Base-by-base conservation (phyloP, 2,797 vertebrate genomes). In the Amblyopsis hoosieri region DNA sequence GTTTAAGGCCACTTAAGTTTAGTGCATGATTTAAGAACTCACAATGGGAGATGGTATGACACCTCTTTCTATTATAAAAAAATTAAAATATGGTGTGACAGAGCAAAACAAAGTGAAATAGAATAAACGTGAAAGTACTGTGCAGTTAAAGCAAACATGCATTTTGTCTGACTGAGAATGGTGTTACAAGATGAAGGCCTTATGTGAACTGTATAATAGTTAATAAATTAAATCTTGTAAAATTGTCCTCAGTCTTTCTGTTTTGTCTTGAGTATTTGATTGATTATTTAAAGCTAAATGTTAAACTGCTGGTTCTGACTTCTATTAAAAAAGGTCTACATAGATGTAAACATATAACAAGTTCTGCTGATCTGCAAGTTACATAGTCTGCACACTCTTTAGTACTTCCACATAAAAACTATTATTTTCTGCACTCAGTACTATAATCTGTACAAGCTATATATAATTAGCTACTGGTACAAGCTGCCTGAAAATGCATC, bases 221-320 rank as follows among this genome's bases (percentile, higher is more conserved):
- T 94, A 95, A 96, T 96, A 96, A 96, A 96, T 94, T 93, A 92
- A 93, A 90, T 94, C 94, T 95, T 95, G 93, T 94, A 93, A 93
- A 93, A 91, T 85, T 84, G 76, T 82, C 80, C 76, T 70, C 46
- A 1, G 75, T 47, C 57, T 54, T 68, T 51, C 57, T 68, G 75
- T 83, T 66, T 15, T 80, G 37, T 42, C 46, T 15, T 57, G 12
- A 31, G 54, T 12, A 13, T 47, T 55, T 64, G 23, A 45, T 45
- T 45, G 10, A 14, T n/a, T 61, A 29, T 29, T 29, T 29, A 29
- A 29, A 29, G 54, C n/a, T 50, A 15, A 15, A 50, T 14, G 6
- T 14, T 15, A 7, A 15, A 13, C n/a, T 49, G 14, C 48, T 49
- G 14, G 14, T 4, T 49, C 12, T n/a, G 14, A 49, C 48, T n/a